Base-by-base conservation (phyloP, 2,888 invertebrate genomes). In the Exephanes ischioxanthus region DNA sequence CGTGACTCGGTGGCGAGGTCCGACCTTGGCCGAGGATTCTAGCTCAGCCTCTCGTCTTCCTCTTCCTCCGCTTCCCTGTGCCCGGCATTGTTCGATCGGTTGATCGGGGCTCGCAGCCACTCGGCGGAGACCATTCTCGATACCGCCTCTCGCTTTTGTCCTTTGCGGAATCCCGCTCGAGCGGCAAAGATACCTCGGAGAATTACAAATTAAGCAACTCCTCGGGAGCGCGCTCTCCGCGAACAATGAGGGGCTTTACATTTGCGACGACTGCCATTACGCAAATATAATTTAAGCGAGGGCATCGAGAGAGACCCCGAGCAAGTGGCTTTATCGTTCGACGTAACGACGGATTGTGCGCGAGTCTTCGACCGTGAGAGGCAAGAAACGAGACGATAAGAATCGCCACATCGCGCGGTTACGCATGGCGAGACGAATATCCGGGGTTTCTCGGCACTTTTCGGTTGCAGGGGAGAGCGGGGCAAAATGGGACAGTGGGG, bases 1-100 rank as follows among this genome's bases (percentile, higher is more conserved):
- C 63, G 75, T 75, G 75, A 75, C 73, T 30, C 33, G 7, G 30
- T 30, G 9, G 58, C 48, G 58, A 22, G 58, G 3, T 48, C 22
- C 48, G 63, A 63, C 75, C 75, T 75, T 63, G 61, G 75, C 75
- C 63, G 75, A 61, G 11, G 63, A 63, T 48, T 30, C 45, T 75
- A 75, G 73, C 61, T 63, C 19, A 11, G 75, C 30, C 48, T 63
- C 75, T 75, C 72, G 16, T 48, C 45, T 72, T 75, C 63, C 75
- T 75, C 75, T 75, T 63, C 75, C 75, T 75, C 11, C n/a, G 30
- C 75, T 48, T 33, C 48, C 19, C 58, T 5, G 48, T 14, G 61
- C 22, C 19, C 45, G 75, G 7, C 63, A 75, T 75, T 75, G 48
- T 75, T 63, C 30, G 63, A 45, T 48, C 48, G 26, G 6, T 63